phyloP scores from a whole-genome alignment of 2,113 vertebrate species.

The Corythornis cristatus region DNA sequence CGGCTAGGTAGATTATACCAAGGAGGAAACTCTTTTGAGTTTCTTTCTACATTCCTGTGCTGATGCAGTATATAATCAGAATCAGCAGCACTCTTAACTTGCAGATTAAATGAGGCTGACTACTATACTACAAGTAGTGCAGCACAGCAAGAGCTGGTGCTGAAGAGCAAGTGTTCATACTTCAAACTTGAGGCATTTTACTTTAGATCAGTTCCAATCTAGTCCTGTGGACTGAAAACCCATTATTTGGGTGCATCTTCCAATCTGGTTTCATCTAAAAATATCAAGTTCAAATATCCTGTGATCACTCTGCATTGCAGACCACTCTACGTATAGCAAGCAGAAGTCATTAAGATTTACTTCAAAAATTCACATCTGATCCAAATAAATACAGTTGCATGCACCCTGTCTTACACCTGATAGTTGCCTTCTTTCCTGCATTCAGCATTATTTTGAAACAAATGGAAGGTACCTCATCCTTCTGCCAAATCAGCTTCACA shows the following conservation, averaged over 20 bases:
- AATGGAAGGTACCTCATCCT: neutral
- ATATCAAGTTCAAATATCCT: neutral
- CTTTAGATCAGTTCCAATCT: neutral
- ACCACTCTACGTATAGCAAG: accelerated
- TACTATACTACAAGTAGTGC: neutral
- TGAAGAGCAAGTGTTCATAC: neutral
- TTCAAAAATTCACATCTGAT: neutral
- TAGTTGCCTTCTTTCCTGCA: neutral
- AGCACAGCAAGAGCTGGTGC: neutral
- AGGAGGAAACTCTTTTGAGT: neutral
- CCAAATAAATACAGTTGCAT: neutral
- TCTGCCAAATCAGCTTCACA: neutral
- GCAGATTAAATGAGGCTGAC: neutral
- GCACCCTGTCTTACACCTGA: neutral
- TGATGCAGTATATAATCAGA: neutral
- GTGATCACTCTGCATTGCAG: neutral
- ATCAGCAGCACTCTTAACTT: neutral
- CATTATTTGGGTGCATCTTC: neutral
- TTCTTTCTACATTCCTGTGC: neutral
- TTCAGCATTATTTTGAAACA: neutral
- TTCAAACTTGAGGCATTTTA: neutral
- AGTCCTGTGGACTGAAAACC: neutral
- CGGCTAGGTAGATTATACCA: neutral
- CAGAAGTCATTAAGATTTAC: neutral
- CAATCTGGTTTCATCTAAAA: neutral